Evolutionary conservation across 2,888 invertebrate species (phyloP).

Genomic region (Hipparchia sbordonii): DNA sequence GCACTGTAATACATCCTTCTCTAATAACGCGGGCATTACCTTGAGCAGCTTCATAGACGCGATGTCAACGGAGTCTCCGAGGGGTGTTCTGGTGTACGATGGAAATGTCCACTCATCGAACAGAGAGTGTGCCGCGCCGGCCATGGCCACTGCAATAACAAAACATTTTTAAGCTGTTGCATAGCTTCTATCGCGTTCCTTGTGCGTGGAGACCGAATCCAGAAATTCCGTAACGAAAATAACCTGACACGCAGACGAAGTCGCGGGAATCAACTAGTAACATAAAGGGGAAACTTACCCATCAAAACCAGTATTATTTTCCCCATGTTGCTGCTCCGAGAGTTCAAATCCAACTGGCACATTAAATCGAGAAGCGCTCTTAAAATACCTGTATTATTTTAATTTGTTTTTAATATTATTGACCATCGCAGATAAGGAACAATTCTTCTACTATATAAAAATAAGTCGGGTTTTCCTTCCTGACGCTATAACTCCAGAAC

Average conservation of each 20-base stretch:
- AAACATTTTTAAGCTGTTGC: no score
- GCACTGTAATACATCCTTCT: no score
- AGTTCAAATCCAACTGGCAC: background rate
- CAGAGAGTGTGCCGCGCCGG: constrained; percentile 1
- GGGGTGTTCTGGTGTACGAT: constrained; percentile 48
- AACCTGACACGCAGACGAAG: no score
- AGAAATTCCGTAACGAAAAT: no score
- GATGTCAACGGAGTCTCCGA: constrained; percentile 56
- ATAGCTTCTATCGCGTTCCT: no score
- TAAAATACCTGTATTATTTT: background rate
- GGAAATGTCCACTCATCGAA: constrained; percentile 30
- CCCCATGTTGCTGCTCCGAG: constrained; percentile 16
- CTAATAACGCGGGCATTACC: constrained; percentile 42
- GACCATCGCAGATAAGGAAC: background rate
- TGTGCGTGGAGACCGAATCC: no score
- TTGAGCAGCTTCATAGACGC: constrained; percentile 58
- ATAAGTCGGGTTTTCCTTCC: no score
- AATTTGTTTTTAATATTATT: constrained; percentile 2
- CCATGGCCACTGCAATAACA: constrained; percentile 17
- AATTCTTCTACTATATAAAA: background rate
- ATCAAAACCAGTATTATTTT: constrained; percentile 14
- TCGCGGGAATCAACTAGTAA: no score
- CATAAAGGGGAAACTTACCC: constrained; percentile 12
- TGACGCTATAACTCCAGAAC: no score
- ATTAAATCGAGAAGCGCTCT: constrained; percentile 4